Evolutionary conservation across 2,797 vertebrate genomes (phyloP).

Genomic region (Garrulus glandarius): DNA sequence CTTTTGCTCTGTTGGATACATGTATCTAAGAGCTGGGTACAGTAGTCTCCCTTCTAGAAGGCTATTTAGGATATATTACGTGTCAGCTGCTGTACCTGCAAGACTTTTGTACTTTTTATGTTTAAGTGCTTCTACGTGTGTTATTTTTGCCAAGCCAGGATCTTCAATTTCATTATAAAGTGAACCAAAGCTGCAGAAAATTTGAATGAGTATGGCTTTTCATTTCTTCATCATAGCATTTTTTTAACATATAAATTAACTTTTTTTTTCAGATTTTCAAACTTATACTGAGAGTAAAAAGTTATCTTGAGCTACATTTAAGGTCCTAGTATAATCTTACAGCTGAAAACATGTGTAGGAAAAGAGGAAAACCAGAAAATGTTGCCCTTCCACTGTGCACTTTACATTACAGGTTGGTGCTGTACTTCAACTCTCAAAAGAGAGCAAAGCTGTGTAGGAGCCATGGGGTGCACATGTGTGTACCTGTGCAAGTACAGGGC

Average conservation of each 20-base stretch:
- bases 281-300: background rate
- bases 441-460: background rate
- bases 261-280: background rate
- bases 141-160: background rate
- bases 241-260: background rate
- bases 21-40: background rate
- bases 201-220: background rate
- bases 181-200: background rate
- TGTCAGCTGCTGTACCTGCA: background rate
- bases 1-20: background rate
- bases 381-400: background rate
- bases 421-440: background rate
- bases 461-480: rapidly evolving
- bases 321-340: background rate
- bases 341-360: background rate
- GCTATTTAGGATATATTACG: background rate
- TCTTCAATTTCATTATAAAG: background rate
- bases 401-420: background rate
- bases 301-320: background rate
- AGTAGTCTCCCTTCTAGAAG: background rate
- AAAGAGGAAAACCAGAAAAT: background rate
- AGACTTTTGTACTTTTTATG: background rate
- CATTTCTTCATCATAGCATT: background rate
- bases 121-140: background rate
- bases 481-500: rapidly evolving